These are phyloP conservation scores for Pipra filicauda DNA, from an alignment of 2,113 vertebrate species.

Conservation along the genomic window DNA sequence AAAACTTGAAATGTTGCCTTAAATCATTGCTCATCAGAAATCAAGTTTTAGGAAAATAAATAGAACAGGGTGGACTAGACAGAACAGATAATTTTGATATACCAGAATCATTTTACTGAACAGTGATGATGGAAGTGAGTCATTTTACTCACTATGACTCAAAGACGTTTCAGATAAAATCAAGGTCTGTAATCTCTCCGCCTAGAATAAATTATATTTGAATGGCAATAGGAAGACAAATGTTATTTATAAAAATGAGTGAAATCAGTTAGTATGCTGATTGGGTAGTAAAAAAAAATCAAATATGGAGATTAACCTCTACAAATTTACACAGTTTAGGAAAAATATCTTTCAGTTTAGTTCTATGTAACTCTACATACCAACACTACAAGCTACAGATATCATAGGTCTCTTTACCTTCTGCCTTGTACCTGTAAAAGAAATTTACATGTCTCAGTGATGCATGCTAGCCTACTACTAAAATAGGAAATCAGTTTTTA, in stretches of 20 bases:
- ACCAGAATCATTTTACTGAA: conserved; percentile 13
- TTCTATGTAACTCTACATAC: not conserved
- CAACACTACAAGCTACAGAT: not conserved
- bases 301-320: conserved; percentile 26
- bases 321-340: not conserved
- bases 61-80: not conserved
- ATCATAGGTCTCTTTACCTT: not conserved
- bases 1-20: not conserved
- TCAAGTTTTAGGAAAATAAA: conserved; percentile 12
- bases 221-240: conserved; percentile 59
- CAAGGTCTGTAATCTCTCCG: conserved; percentile 47
- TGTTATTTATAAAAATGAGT: conserved; percentile 62
- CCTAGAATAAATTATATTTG: conserved; percentile 51
- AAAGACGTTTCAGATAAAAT: conserved; percentile 36
- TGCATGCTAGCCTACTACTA: not conserved
- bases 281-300: not conserved
- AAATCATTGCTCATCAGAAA: not conserved
- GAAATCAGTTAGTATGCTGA: conserved; percentile 41
- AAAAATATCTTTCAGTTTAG: conserved; percentile 7
- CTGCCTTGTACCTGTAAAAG: not conserved
- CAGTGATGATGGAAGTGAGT: conserved; percentile 50
- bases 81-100: conserved; percentile 45
- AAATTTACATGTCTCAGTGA: not conserved
- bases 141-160: conserved; percentile 47
- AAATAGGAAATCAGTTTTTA: not conserved